Evolutionary conservation across 2,113 vertebrate species (phyloP).

Genomic region (Meles meles): DNA sequence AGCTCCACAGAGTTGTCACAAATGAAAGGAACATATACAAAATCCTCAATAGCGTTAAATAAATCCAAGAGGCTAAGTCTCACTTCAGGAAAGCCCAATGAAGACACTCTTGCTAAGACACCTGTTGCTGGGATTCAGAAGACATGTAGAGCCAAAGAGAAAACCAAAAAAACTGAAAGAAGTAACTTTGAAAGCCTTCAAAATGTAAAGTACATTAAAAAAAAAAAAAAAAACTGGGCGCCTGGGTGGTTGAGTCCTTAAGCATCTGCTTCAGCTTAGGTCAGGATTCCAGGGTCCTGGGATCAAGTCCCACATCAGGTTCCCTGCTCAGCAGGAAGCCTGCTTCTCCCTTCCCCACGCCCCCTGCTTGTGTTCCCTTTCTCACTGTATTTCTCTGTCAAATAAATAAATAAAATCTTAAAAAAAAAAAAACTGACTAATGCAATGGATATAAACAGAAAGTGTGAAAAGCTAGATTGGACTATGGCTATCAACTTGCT

Average conservation of each 20-base stretch:
- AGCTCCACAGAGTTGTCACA: neutral
- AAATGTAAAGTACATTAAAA: neutral
- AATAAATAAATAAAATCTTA: no score
- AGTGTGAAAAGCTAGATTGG: neutral
- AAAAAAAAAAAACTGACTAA: neutral
- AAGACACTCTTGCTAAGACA: neutral
- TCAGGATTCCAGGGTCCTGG: no score
- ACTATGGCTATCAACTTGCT: neutral
- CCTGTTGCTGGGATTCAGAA: neutral
- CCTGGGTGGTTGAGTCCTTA: no score
- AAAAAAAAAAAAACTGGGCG: neutral
- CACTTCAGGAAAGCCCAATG: neutral
- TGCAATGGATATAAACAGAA: neutral
- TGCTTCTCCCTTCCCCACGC: no score
- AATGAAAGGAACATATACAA: neutral
- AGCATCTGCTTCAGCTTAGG: no score
- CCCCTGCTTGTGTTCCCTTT: no score
- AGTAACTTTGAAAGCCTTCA: neutral
- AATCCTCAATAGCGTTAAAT: neutral
- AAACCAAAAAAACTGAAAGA: neutral
- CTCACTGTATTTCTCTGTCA: no score
- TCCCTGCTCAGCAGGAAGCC: no score
- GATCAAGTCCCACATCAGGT: no score
- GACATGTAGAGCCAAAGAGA: neutral
- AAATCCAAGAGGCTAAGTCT: neutral